phyloP scores from a whole-genome alignment of 1,140 invertebrate genomes.

The Periplaneta americana region DNA sequence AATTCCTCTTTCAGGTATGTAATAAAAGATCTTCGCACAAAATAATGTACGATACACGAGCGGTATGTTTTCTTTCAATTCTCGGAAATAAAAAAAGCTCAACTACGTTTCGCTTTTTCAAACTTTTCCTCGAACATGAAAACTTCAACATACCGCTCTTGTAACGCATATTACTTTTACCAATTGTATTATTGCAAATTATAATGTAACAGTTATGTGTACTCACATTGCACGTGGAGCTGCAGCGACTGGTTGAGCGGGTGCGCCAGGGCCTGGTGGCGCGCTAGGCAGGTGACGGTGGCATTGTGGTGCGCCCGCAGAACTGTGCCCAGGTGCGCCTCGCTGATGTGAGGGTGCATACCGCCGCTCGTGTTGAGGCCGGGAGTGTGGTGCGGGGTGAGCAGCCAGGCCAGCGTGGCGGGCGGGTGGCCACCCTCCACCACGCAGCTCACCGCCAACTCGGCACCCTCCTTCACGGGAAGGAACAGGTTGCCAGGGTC shows the following conservation, averaged over 20 bases:
- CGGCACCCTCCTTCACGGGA: slow-evolving; percentile 72
- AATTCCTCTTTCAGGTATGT: too few species aligned
- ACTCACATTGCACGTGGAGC: slow-evolving; percentile 79
- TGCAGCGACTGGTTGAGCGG: slow-evolving; percentile 65
- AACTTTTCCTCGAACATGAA: too few species aligned
- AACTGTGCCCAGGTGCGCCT: slow-evolving; percentile 57
- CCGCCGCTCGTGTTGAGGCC: not conserved
- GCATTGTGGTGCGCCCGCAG: slow-evolving; percentile 69
- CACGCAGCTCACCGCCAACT: slow-evolving; percentile 71
- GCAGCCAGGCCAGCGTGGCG: slow-evolving; percentile 64
- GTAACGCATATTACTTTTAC: too few species aligned
- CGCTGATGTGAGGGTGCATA: slow-evolving; percentile 21
- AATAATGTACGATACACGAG: too few species aligned
- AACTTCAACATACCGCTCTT: too few species aligned
- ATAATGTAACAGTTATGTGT: too few species aligned
- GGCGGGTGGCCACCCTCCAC: slow-evolving; percentile 77
- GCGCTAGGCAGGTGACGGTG: slow-evolving; percentile 63
- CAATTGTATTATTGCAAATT: too few species aligned
- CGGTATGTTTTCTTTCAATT: too few species aligned
- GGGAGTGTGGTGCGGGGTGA: slow-evolving; percentile 29
- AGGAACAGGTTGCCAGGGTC: slow-evolving; percentile 79
- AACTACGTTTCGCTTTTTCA: too few species aligned
- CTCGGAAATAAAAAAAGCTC: too few species aligned
- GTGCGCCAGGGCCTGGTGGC: slow-evolving; percentile 59
- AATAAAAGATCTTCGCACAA: too few species aligned